These are phyloP conservation scores for Radopholus similis DNA, from an alignment of 1,140 invertebrate species.

Conservation along the genomic window DNA sequence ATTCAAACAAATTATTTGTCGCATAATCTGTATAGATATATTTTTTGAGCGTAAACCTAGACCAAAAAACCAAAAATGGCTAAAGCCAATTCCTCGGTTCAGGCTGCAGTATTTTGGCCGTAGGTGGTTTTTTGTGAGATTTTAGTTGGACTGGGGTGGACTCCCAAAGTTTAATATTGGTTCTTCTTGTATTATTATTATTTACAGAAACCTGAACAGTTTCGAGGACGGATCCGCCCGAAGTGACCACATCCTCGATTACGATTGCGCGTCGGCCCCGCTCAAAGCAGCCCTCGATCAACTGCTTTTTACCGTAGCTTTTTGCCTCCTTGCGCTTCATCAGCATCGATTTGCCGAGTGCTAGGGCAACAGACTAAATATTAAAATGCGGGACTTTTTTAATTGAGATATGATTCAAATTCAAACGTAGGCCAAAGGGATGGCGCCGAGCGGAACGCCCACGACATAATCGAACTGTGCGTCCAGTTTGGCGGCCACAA, in stretches of 20 bases:
- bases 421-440: conserved; percentile 14
- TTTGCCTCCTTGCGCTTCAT: conserved; percentile 81
- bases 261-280: conserved; percentile 78
- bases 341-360: conserved; percentile 74
- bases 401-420: neutral
- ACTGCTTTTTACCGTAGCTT: conserved; percentile 87
- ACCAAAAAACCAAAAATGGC: too few species aligned
- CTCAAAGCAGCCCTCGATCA: conserved; percentile 83
- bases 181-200: too few species aligned
- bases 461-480: conserved; percentile 31
- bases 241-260: conserved; percentile 93
- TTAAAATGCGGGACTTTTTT: too few species aligned
- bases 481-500: conserved; percentile 11
- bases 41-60: too few species aligned
- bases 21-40: too few species aligned
- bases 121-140: too few species aligned
- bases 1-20: too few species aligned
- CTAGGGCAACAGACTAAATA: conserved; percentile 24
- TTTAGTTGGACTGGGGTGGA: too few species aligned
- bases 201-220: too few species aligned
- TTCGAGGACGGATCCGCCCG: conserved; percentile 85
- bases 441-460: conserved; percentile 31
- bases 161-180: too few species aligned
- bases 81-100: too few species aligned
- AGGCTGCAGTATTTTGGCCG: too few species aligned